Conservation (phyloP, 2,113 vertebrate species). For the Nothobranchius furzeri region DNA sequence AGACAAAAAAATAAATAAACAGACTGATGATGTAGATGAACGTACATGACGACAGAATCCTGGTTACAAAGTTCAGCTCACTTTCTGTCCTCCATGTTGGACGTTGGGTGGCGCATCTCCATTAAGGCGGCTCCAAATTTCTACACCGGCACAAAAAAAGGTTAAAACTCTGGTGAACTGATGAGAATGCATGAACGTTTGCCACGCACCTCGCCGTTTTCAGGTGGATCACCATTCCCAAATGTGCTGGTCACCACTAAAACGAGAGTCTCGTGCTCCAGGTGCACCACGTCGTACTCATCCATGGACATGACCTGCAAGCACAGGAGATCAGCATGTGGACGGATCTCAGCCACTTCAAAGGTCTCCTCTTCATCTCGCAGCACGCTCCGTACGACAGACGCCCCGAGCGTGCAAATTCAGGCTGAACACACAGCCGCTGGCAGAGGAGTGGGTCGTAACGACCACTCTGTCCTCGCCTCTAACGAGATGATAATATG, state of each 20-base stretch:
- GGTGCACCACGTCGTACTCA: slow-evolving; percentile 92
- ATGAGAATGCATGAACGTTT: not conserved
- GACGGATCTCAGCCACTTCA: slow-evolving; percentile 1
- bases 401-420: slow-evolving; percentile 52
- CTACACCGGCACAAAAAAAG: slow-evolving; percentile 60
- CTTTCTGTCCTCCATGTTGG: slow-evolving; percentile 92
- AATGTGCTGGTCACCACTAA: slow-evolving; percentile 96
- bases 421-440: slow-evolving; percentile 46
- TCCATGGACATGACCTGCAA: slow-evolving; percentile 94
- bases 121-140: slow-evolving; percentile 95
- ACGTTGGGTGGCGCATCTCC: slow-evolving; percentile 96
- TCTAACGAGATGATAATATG: slow-evolving; percentile 75
- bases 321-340: not conserved
- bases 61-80: slow-evolving; percentile 69
- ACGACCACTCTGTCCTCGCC: slow-evolving; percentile 63
- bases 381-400: slow-evolving; percentile 34
- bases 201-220: slow-evolving; percentile 90
- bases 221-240: slow-evolving; percentile 94
- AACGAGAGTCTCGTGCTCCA: slow-evolving; percentile 93
- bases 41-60: too few species aligned
- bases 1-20: not conserved
- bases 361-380: slow-evolving; percentile 14
- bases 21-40: too few species aligned
- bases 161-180: not conserved
- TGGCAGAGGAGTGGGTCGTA: slow-evolving; percentile 52